Evolutionary conservation across 2,888 invertebrate genomes (phyloP).

Genomic region (Tipula vernalis): DNA sequence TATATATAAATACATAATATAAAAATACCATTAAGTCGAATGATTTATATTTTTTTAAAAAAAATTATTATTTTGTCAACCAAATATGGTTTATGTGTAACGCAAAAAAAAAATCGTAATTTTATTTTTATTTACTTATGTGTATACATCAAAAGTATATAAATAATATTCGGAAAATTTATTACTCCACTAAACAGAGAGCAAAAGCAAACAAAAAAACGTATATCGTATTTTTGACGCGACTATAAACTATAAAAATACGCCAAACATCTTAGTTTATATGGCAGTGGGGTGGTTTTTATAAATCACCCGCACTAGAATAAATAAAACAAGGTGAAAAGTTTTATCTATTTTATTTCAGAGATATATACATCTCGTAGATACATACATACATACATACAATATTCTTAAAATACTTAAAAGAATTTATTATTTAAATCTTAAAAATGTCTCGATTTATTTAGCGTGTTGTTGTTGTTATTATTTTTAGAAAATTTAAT

Average conservation of each 20-base stretch:
- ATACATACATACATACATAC: not conserved
- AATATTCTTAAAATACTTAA: not conserved
- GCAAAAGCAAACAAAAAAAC: not conserved
- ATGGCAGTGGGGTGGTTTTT: not conserved
- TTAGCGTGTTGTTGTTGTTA: not conserved
- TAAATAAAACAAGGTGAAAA: not conserved
- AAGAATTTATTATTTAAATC: not conserved
- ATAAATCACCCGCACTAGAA: not conserved
- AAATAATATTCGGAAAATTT: slow-evolving; percentile 4
- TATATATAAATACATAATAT: not conserved
- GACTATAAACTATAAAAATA: slow-evolving; percentile 11
- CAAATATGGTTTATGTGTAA: not conserved
- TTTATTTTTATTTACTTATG: not conserved
- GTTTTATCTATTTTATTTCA: not conserved
- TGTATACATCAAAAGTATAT: not conserved
- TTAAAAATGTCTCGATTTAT: not conserved
- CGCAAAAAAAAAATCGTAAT: not conserved
- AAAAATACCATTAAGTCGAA: not conserved
- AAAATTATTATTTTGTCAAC: not conserved
- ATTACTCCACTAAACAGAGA: not conserved
- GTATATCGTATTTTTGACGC: slow-evolving; percentile 1
- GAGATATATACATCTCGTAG: too few species aligned
- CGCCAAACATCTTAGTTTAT: not conserved
- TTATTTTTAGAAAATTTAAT: not conserved
- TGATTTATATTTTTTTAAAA: not conserved